Evolutionary conservation across 2,888 invertebrate species (phyloP), one percentile per base, ranked within the genome.

Genomic region (Lithodes maja): DNA sequence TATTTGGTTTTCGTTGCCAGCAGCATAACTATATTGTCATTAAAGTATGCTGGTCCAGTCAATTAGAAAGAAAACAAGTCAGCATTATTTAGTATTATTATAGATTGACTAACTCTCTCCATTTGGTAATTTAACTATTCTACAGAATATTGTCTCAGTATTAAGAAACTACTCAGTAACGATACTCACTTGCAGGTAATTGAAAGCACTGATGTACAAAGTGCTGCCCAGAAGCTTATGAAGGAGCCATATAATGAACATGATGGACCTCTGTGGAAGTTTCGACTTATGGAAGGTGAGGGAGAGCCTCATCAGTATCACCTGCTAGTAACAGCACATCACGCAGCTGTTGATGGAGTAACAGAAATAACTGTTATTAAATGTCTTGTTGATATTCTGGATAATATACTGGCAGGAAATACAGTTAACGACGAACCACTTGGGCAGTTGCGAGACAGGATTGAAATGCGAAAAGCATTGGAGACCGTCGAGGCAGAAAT

Each of bases 251-350:
- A 53, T 54, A 55, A 79, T n/a, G n/a, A 53, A 7, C 79, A 79
- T 1, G 79, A 79, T 2, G 79, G 79, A 2, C 79, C 79, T 17
- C n/a, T 79, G 79, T 79, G 79, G 79, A 79, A 54, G 54, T 9
- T 7, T 15, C 79, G 54, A 2, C 54, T 79, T 17, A 53, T 79
- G 54, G 7, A 17, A 9, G 52, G 79, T 17, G 53, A 52, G 52
- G 53, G n/a, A n/a, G 79, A 79, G 9, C 53, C 79, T 71, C 71
- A 83, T 15, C 83, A 83, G 52, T 53, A 61, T 9, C 52, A 71
- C n/a, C 69, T 83, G 7, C 0, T 53, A 7, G 3, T 83, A 1
- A n/a, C 71, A 55, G n/a, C 9, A 3, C 49, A 83, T 50, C 83
- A 83, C 71, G n/a, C 83, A 3, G 15, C 49, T 50, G 9, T 50